Evolutionary conservation across 2,797 vertebrate genomes (phyloP).

Genomic region (Spinus olivaceus): DNA sequence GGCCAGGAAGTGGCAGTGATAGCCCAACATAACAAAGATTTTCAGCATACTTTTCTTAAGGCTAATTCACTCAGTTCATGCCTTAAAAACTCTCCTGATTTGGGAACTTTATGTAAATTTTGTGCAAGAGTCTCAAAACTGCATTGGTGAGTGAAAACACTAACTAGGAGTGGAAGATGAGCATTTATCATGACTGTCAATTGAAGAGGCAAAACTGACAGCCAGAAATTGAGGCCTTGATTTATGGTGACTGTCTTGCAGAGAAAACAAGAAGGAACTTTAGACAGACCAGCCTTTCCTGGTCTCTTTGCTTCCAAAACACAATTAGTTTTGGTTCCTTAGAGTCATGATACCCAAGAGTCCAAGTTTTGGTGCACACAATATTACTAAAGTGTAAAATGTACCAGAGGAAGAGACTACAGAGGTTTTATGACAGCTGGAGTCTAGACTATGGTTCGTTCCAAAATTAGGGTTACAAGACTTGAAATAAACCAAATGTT

Average conservation of each 20-base stretch:
- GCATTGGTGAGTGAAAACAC: background rate
- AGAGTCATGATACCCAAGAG: background rate
- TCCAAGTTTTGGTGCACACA: background rate
- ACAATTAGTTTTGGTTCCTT: background rate
- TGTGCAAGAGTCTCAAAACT: background rate
- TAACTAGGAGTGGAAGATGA: background rate
- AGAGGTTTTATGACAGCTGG: background rate
- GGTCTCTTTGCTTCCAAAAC: background rate
- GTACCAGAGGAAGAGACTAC: rapidly evolving
- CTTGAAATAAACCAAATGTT: background rate
- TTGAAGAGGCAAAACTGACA: background rate
- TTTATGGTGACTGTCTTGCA: background rate
- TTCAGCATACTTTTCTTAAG: background rate
- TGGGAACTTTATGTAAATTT: background rate
- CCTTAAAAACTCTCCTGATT: background rate
- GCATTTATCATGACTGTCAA: background rate
- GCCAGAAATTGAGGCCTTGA: background rate
- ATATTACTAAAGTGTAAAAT: background rate
- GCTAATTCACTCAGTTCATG: background rate
- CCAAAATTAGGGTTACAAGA: background rate
- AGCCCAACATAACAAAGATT: background rate
- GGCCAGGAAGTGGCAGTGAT: background rate
- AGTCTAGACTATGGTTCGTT: background rate
- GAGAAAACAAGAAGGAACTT: background rate
- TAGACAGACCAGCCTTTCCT: background rate